phyloP scores from a whole-genome alignment of 2,113 vertebrate genomes.

The Chloroceryle aenea region DNA sequence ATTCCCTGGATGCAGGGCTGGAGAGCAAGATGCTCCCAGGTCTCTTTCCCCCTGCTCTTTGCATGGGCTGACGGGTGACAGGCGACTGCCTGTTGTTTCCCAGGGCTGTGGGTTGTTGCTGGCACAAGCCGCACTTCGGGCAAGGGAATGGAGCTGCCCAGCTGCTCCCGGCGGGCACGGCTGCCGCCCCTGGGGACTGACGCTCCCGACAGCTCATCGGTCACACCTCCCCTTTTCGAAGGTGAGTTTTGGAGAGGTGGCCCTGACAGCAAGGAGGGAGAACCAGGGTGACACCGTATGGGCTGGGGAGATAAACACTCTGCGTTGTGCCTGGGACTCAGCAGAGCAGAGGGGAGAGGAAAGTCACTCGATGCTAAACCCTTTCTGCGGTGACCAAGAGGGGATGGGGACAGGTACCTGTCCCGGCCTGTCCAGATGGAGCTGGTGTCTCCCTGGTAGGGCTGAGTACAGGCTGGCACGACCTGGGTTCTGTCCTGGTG shows the following conservation, averaged over 20 bases:
- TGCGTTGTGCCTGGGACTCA: background rate
- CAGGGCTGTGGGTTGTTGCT: background rate
- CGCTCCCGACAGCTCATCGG: background rate
- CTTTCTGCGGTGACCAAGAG: background rate
- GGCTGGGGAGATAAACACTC: background rate
- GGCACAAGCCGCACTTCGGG: background rate
- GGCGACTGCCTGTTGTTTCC: background rate
- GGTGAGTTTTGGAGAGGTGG: background rate
- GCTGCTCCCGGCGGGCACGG: background rate
- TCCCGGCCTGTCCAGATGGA: background rate
- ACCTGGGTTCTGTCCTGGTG: background rate
- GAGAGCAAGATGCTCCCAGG: background rate
- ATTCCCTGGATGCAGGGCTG: fast-evolving
- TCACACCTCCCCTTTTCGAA: background rate
- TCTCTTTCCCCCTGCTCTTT: background rate
- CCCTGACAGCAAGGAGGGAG: background rate
- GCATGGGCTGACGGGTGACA: fast-evolving
- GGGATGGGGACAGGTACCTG: fast-evolving
- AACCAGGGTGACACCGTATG: background rate
- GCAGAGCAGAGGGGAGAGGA: background rate
- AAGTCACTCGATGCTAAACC: fast-evolving
- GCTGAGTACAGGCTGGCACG: background rate
- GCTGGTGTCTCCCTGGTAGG: background rate
- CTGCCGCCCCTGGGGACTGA: background rate
- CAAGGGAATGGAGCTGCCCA: background rate